Evolutionary conservation across 2,113 vertebrate species (phyloP), one percentile per base, ranked within the genome.

Genomic region (Hippocampus zosterae): DNA sequence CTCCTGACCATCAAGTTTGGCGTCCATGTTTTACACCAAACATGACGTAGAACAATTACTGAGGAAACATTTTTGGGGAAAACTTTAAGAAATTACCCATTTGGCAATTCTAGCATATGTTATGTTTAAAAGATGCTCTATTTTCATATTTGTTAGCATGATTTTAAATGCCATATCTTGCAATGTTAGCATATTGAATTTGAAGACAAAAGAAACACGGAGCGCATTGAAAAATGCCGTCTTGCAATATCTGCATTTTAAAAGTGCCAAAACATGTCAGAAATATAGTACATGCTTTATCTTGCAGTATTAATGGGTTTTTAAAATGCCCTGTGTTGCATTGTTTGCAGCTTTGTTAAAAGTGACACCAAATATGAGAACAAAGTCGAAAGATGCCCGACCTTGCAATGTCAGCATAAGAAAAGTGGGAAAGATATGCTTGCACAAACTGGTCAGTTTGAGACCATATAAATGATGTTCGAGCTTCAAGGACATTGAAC

Each of bases 1-100:
- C 79, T 82, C 78, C 85, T 73, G 78, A 90, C 87, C 85, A 87
- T 87, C 84, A 90, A 88, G 88, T 89, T 90, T 89, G 81, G 77
- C 85, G 83, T 84, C 69, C 27, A 81, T 72, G 15, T 57, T 59
- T 59, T 29, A 16, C 57, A 33, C 6, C 27, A 18, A 29, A 59
- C 5, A 59, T 33, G 15, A 29, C 16, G 27, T 16, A 1, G 13
- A 33, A 29, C 37, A 62, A 40, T 21, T 40, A 15, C 9, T 27
- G 27, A 62, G 3, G 37, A 37, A 61, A 37, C 23, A 56, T 37
- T 37, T 37, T 37, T 37, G 33, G 33, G 44, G 44, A 46, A 46
- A 46, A 46, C 12, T 46, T 46, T 13, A 3, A n/a, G 2, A n/a
- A 53, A 53, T 3, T 8, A 52, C 48, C 16, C 8, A 19, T 52